phyloP scores from a whole-genome alignment of 2,797 vertebrate species.

The Darevskia mixta region DNA sequence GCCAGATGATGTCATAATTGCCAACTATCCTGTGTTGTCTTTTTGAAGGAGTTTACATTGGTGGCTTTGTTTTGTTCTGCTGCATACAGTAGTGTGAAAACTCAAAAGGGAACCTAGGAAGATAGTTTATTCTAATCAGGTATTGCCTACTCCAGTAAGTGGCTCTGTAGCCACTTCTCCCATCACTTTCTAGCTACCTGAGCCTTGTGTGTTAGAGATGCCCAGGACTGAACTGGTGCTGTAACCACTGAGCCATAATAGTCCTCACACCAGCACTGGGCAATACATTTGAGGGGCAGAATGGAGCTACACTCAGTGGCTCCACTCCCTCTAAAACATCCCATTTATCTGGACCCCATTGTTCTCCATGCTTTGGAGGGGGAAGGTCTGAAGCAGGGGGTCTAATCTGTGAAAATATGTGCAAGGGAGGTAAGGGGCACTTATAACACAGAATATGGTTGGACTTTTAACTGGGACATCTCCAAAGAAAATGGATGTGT shows the following conservation, averaged over 20 bases:
- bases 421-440: not conserved
- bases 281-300: no score
- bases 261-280: no score
- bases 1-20: conserved; percentile 21
- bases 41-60: not conserved
- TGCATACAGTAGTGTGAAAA: not conserved
- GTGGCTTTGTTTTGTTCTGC: not conserved
- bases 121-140: not conserved
- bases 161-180: not conserved
- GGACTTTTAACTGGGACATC: not conserved
- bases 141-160: not conserved
- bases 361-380: no score
- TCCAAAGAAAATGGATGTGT: not conserved
- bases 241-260: no score
- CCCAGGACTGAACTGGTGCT: no score
- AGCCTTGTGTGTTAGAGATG: no score
- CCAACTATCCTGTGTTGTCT: not conserved
- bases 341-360: no score
- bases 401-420: not conserved
- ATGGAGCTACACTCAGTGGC: no score
- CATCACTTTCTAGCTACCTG: not conserved
- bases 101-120: not conserved
- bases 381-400: no score
- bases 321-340: no score
- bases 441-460: no score